These are phyloP conservation scores for Chromoteleia sp. DNA, from an alignment of 2,888 invertebrate species.

Conservation along the genomic window DNA sequence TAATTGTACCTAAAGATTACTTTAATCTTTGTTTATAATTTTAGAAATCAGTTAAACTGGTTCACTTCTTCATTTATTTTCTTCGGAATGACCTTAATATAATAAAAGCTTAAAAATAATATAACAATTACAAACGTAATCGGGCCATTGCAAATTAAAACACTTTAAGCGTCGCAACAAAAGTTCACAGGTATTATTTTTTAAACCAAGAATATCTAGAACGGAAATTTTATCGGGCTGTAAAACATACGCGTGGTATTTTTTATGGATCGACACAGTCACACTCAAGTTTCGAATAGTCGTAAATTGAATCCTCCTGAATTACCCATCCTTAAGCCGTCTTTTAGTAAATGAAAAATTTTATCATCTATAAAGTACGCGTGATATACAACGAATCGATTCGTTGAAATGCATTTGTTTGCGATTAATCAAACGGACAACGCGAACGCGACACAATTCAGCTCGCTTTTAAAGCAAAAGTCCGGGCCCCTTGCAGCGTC, in stretches of 20 bases:
- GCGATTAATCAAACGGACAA: constrained; percentile 14
- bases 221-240: constrained; percentile 22
- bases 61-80: no score
- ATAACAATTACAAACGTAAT: neutral
- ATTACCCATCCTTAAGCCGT: constrained; percentile 49
- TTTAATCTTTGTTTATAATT: no score
- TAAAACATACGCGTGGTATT: constrained; percentile 22
- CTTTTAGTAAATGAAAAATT: constrained; percentile 57
- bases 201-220: constrained; percentile 31
- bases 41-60: no score
- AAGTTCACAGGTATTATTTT: constrained; percentile 33
- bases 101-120: constrained; percentile 14
- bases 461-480: neutral
- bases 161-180: neutral
- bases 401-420: constrained; percentile 23
- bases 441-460: neutral
- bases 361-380: constrained; percentile 19
- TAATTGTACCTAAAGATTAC: no score
- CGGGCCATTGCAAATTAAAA: neutral
- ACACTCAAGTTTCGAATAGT: constrained; percentile 33
- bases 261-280: constrained; percentile 40
- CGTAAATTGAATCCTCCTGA: constrained; percentile 55
- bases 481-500: neutral
- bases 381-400: constrained; percentile 13
- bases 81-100: no score